Percentiles rank a stretch among this genome's conserved stretches.
Conservation (phyloP, 2,888 invertebrate genomes). For the Athalia cordata region DNA sequence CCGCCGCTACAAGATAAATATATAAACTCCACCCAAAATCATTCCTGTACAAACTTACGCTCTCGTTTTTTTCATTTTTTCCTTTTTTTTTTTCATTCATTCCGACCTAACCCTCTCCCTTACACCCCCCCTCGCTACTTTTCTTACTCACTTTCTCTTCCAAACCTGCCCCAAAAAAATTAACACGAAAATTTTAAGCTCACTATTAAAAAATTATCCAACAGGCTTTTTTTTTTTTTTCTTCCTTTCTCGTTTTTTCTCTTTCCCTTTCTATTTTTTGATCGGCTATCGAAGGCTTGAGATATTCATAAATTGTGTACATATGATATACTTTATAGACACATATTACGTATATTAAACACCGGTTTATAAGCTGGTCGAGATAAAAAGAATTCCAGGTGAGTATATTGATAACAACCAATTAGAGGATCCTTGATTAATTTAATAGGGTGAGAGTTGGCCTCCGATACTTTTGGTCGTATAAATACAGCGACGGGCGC, state of each 20-base stretch:
- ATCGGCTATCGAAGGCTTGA: neutral
- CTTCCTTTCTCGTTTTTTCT: neutral
- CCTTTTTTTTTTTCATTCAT: no score
- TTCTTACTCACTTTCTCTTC: neutral
- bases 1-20: no score
- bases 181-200: no score
- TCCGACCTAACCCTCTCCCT: no score
- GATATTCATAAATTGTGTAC: slow-evolving; percentile 1
- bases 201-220: no score
- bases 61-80: no score
- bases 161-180: neutral
- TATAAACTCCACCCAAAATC: no score
- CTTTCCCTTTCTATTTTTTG: neutral
- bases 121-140: neutral
- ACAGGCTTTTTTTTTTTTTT: neutral
- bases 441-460: slow-evolving; percentile 35
- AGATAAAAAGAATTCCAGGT: no score
- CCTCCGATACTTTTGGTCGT: slow-evolving; percentile 31
- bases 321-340: no score
- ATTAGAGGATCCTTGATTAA: slow-evolving; percentile 46
- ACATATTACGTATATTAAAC: no score
- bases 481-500: slow-evolving; percentile 12
- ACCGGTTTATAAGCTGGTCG: neutral
- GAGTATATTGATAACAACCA: slow-evolving; percentile 44
- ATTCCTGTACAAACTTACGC: no score